Evolutionary conservation across 2,797 vertebrate genomes (phyloP).

Genomic region (Hoplostethus mediterraneus): DNA sequence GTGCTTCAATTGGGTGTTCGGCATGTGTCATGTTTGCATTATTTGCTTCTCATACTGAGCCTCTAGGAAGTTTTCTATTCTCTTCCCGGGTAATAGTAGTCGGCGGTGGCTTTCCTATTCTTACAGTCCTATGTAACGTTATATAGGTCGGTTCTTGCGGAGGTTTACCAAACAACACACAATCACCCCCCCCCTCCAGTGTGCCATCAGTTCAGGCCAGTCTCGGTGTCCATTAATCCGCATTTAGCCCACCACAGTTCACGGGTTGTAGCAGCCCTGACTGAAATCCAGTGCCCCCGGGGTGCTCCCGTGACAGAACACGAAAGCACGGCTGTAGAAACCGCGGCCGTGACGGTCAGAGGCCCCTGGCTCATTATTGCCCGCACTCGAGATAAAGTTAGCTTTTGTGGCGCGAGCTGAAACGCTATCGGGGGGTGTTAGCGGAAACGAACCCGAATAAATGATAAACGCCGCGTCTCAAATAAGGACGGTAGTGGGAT

Average conservation of each 20-base stretch:
- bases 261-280: slow-evolving; percentile 8
- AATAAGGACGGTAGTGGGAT: slow-evolving; percentile 49
- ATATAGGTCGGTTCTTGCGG: slow-evolving; percentile 15
- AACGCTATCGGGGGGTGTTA: slow-evolving; percentile 35
- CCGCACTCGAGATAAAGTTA: slow-evolving; percentile 54
- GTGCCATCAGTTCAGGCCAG: no score
- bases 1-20: slow-evolving; percentile 42
- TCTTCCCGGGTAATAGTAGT: slow-evolving; percentile 44
- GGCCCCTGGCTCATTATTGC: slow-evolving; percentile 42
- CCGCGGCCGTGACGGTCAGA: neutral
- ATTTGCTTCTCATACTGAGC: slow-evolving; percentile 29
- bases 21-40: slow-evolving; percentile 40
- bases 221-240: slow-evolving; percentile 31
- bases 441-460: slow-evolving; percentile 56
- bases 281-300: slow-evolving; percentile 5
- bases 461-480: slow-evolving; percentile 54
- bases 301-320: slow-evolving; percentile 27
- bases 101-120: slow-evolving; percentile 38
- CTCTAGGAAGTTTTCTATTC: slow-evolving; percentile 30
- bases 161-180: slow-evolving; percentile 52
- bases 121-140: slow-evolving; percentile 39
- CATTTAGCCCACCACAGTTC: slow-evolving; percentile 43
- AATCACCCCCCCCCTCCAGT: neutral
- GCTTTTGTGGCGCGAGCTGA: slow-evolving; percentile 30
- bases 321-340: slow-evolving; percentile 30